Conservation (phyloP, 2,888 invertebrate genomes). For the Podotricha telesiphe region DNA sequence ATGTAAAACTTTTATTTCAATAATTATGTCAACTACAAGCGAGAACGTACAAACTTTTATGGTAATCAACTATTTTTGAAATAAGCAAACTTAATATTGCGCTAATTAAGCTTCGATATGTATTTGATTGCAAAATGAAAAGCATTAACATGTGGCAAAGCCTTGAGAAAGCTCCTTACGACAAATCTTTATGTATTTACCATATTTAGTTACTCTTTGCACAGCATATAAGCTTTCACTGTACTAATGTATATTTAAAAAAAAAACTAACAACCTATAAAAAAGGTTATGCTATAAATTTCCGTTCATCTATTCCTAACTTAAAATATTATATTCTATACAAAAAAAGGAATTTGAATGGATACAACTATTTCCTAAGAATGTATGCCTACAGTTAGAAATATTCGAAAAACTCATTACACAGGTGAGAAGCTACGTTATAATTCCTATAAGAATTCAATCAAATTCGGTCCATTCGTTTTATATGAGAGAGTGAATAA, state of each 20-base stretch:
- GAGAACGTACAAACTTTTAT: neutral
- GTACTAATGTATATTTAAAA: conserved; percentile 1
- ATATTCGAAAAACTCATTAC: neutral
- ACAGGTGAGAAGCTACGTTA: neutral
- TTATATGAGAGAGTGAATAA: conserved; percentile 29
- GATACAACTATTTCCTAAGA: neutral
- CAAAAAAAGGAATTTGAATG: neutral
- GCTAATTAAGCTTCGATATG: conserved; percentile 4
- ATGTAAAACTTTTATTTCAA: too few species aligned
- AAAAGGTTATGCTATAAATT: neutral
- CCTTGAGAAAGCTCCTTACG: conserved; percentile 6
- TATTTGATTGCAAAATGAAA: conserved; percentile 28
- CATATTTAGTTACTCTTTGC: neutral
- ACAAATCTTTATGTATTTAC: neutral
- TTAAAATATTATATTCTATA: neutral
- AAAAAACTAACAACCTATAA: neutral
- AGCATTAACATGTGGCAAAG: conserved; percentile 30
- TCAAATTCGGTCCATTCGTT: conserved; percentile 47
- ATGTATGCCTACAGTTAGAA: neutral
- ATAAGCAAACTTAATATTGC: conserved; percentile 20
- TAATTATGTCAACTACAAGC: neutral
- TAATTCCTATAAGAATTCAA: conserved; percentile 20
- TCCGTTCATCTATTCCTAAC: neutral
- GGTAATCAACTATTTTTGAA: conserved; percentile 7
- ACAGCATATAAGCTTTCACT: conserved; percentile 1